Evolutionary conservation across 2,797 vertebrate genomes (phyloP).

Genomic region (Acrocephalus scirpaceus): DNA sequence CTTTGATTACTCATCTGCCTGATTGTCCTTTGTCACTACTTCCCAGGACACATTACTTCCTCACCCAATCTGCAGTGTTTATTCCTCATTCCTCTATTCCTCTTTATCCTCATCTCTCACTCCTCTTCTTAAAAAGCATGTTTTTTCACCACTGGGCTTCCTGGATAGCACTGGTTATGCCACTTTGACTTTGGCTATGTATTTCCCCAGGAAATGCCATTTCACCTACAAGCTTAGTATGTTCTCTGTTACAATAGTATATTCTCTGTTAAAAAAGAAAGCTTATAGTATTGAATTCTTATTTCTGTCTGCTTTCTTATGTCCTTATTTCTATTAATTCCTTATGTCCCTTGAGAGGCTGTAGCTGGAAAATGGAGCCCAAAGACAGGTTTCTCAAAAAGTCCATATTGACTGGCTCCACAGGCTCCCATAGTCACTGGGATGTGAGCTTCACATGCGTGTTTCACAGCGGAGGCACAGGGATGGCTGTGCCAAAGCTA

Average conservation of each 20-base stretch:
- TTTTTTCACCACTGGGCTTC: fast-evolving
- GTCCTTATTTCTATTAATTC: background rate
- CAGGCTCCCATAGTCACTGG: background rate
- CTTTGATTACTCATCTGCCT: background rate
- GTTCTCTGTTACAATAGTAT: background rate
- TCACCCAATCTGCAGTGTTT: background rate
- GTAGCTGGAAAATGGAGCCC: background rate
- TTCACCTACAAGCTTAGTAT: background rate
- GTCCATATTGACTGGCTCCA: background rate
- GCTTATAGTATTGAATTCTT: background rate
- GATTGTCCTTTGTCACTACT: background rate
- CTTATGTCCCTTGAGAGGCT: background rate
- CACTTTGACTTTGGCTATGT: background rate
- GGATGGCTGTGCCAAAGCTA: background rate
- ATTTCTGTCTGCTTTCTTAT: background rate
- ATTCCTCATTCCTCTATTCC: background rate
- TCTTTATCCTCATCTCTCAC: background rate
- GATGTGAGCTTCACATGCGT: background rate
- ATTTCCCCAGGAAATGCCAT: background rate
- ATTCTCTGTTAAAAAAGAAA: background rate
- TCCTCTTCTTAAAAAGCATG: background rate
- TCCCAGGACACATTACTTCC: background rate
- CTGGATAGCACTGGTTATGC: background rate
- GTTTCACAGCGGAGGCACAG: background rate
- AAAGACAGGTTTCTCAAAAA: background rate